Base-by-base conservation (phyloP, 2,113 vertebrate genomes). In the Chunga burmeisteri region DNA sequence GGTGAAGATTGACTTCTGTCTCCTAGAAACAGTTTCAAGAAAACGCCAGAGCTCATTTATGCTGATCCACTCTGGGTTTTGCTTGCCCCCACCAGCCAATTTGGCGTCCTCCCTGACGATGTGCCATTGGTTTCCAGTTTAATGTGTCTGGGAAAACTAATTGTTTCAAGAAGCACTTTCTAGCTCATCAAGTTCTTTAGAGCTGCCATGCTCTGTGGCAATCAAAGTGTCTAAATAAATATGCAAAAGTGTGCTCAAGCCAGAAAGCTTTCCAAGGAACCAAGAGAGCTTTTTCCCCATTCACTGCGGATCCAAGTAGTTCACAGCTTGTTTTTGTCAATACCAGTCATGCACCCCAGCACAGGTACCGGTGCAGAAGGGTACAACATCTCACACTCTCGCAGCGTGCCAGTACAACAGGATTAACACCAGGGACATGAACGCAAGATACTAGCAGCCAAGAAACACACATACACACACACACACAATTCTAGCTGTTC, bases 21-120 rank as follows among this genome's bases (percentile, higher is more conserved):
- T 88, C 22, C 9, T 47, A 66, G 92, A 93, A 98, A 97, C 47
- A 79, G 79, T 40, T 85, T 90, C 77, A 96, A 84, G 93, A 88
- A 97, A 98, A 93, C 9, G 38, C 85, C 94, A 94, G 82, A 72
- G 89, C 88, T 75, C 47, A 1, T 34, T 65, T 81, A 73, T 71
- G 38, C 46, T 23, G 78, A 95, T 92, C 81, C 36, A 19, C 30
- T 75, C 71, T 1, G 7, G 40, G 62, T 25, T 46, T 87, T 49
- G 17, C 53, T 68, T 63, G 71, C 22, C 55, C 56, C 44, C 44
- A 10, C 23, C 62, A 84, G 44, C 52, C 67, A 16, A 13, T 38
- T 23, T 90, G 96, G 80, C 80, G 1, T 46, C 77, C 53, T 30
- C 56, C 79, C 58, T 25, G 30, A 53, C 23, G 38, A 32, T 4